Conservation (phyloP, 2,113 vertebrate genomes). For the Azemiops feae region DNA sequence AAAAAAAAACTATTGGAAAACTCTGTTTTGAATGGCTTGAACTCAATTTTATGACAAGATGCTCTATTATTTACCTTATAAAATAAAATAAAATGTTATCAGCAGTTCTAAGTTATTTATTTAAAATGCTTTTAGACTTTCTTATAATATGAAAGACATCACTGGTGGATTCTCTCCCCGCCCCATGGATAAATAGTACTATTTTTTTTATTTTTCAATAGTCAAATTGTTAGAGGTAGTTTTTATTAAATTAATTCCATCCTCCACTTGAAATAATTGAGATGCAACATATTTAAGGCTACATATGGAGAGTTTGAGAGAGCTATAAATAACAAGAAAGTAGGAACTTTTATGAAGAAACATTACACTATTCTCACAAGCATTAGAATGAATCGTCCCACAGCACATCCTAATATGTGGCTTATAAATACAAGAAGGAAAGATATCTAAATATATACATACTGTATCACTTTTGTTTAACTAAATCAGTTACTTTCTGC, state of each 20-base stretch:
- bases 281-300: too few relatives aligned
- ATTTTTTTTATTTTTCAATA: background rate
- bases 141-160: background rate
- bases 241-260: background rate
- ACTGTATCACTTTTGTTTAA: background rate
- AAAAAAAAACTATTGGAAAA: background rate
- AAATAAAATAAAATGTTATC: background rate
- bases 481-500: constrained; percentile 13
- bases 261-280: background rate
- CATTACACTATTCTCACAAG: background rate
- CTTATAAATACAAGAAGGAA: too few relatives aligned
- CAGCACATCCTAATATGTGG: too few relatives aligned
- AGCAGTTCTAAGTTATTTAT: background rate
- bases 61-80: background rate
- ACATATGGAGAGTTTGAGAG: background rate
- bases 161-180: background rate
- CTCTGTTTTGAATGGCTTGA: background rate
- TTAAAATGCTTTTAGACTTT: background rate
- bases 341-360: background rate
- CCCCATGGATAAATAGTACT: background rate
- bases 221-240: background rate
- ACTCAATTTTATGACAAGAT: background rate
- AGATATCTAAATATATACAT: too few relatives aligned
- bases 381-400: too few relatives aligned
- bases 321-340: background rate